Evolutionary conservation across 2,888 invertebrate genomes (phyloP).

Genomic region (Eulithis testata): DNA sequence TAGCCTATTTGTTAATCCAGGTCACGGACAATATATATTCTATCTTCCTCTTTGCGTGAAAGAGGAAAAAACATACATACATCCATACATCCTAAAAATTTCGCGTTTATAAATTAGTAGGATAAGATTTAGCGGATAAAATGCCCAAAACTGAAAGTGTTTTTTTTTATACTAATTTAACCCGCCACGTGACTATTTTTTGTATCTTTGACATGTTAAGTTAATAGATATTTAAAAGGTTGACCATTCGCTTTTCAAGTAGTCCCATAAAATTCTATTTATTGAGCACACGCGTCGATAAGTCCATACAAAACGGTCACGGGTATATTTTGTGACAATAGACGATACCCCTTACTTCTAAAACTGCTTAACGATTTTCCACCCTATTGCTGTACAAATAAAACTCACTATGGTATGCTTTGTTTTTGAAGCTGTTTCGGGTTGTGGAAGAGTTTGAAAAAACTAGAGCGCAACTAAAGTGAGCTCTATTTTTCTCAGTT

Average conservation of each 20-base stretch:
- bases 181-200: conserved; percentile 22
- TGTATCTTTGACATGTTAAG: conserved; percentile 41
- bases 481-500: neutral
- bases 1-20: no score
- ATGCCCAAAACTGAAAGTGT: neutral
- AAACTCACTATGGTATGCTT: conserved; percentile 1
- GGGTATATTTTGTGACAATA: conserved; percentile 49
- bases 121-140: no score
- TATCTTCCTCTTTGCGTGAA: no score
- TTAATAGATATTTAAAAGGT: conserved; percentile 51
- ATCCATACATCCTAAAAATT: no score
- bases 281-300: conserved; percentile 70
- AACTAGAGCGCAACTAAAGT: conserved; percentile 7
- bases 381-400: neutral
- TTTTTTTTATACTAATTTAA: neutral
- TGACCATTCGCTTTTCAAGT: conserved; percentile 61
- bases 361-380: conserved; percentile 1
- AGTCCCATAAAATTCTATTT: conserved; percentile 76
- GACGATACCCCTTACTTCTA: conserved; percentile 42
- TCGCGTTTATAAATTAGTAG: no score
- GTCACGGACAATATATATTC: no score
- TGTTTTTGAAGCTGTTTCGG: conserved; percentile 5
- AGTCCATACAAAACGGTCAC: conserved; percentile 57
- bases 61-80: no score
- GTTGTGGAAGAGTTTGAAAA: conserved; percentile 23